Conservation (phyloP, 2,797 vertebrate species). For the Thunnus albacares region DNA sequence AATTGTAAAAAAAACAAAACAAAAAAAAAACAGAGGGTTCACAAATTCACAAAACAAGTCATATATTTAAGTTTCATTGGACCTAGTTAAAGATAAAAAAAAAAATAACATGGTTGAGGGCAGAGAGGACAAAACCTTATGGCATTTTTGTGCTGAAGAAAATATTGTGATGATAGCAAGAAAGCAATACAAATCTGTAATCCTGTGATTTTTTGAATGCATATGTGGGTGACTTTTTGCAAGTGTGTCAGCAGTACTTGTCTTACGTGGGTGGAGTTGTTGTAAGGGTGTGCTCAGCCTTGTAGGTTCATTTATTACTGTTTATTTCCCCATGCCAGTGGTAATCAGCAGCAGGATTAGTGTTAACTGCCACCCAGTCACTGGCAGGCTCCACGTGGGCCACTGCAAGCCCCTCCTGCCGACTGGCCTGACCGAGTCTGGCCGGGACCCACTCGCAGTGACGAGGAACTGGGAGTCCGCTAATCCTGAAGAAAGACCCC, state of each 20-base stretch:
- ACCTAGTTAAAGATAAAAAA: not conserved
- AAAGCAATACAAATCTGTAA: not conserved
- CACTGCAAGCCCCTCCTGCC: slow-evolving; percentile 61
- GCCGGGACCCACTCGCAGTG: slow-evolving; percentile 48
- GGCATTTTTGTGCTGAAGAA: not conserved
- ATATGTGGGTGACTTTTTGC: slow-evolving; percentile 20
- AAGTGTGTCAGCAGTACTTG: slow-evolving; percentile 44
- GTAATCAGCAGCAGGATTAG: slow-evolving; percentile 84
- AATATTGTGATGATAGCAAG: not conserved
- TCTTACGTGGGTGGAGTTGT: slow-evolving; percentile 45
- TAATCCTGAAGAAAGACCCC: slow-evolving; percentile 67
- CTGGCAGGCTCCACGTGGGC: slow-evolving; percentile 76
- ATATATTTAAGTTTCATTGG: not conserved
- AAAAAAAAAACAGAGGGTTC: not conserved
- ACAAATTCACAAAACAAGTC: not conserved
- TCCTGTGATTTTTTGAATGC: slow-evolving; percentile 10
- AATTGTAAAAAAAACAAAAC: slow-evolving; percentile 12
- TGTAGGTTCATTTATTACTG: slow-evolving; percentile 80
- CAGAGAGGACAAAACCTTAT: not conserved
- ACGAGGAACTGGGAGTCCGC: slow-evolving; percentile 29
- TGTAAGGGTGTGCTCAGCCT: slow-evolving; percentile 53
- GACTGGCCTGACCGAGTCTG: slow-evolving; percentile 42
- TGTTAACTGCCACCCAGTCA: slow-evolving; percentile 84
- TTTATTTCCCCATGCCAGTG: slow-evolving; percentile 85
- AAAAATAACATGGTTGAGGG: not conserved